These are phyloP conservation scores for Hirtodrosophila confusa DNA, from an alignment of 2,888 invertebrate species.

Conservation along the genomic window DNA sequence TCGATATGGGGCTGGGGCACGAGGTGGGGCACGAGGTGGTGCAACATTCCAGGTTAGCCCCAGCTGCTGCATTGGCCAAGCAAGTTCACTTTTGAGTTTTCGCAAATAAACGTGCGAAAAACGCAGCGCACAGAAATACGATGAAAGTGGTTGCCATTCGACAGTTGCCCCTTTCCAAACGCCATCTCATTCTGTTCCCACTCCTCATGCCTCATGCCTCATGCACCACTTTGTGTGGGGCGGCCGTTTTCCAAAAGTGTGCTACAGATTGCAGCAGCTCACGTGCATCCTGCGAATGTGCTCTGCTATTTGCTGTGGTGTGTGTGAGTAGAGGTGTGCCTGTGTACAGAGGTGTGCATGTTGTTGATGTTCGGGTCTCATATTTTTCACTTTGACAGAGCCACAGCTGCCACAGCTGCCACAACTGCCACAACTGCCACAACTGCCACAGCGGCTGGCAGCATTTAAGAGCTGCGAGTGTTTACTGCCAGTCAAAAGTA, in stretches of 20 bases:
- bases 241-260: slow-evolving; percentile 33
- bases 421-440: slow-evolving; percentile 8
- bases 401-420: too few species aligned
- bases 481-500: not conserved
- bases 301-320: not conserved
- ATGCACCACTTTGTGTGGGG: not conserved
- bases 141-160: slow-evolving; percentile 38
- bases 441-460: slow-evolving; percentile 8
- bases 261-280: slow-evolving; percentile 57
- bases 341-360: not conserved
- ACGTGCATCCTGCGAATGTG: slow-evolving; percentile 43
- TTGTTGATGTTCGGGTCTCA: slow-evolving; percentile 26
- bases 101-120: slow-evolving; percentile 50
- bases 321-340: not conserved
- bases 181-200: too few species aligned
- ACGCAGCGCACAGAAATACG: slow-evolving; percentile 31
- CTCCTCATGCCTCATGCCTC: too few species aligned
- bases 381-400: slow-evolving; percentile 40
- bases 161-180: not conserved
- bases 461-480: slow-evolving; percentile 14
- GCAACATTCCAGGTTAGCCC: slow-evolving; percentile 7
- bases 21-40: not conserved
- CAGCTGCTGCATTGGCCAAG: slow-evolving; percentile 22
- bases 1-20: not conserved
- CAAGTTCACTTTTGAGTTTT: slow-evolving; percentile 37